Evolutionary conservation across 2,888 invertebrate genomes (phyloP), one percentile per base, ranked within the genome.

Genomic region (Ornithoptera alexandrae): DNA sequence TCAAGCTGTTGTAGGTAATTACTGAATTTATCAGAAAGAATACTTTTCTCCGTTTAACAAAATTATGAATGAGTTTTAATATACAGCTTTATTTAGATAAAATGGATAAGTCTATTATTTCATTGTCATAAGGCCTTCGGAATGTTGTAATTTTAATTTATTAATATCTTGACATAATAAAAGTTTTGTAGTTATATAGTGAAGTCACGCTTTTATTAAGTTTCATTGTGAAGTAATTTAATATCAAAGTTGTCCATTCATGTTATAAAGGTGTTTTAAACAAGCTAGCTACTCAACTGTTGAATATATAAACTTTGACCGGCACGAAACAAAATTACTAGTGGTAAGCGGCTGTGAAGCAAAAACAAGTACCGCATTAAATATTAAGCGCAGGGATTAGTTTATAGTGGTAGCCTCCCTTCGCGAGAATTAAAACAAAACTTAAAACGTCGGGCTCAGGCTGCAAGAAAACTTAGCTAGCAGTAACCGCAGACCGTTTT

Each of bases 401-500:
- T 76, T 78, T 75, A 72, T 76, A 74, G 72, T 74, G 78, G 78
- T 46, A 74, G 76, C 76, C 76, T 79, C 77, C 79, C 81, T 80
- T 77, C 76, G 73, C 75, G 75, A 80, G 81, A 78, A 80, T 83
- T 86, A 82, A 84, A 88, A 85, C 84, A 84, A 86, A 87, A 89
- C 86, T 88, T 84, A 86, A 88, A 87, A 85, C 82, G 81, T 76
- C 76, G 81, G 76, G 78, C 73, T 78, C 82, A 84, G 78, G 42
- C 83, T 80, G 77, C 79, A 86, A 86, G 87, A 87, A 89, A 88
- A 88, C 85, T 87, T 82, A 77, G 76, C 71, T 79, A 79, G 74
- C 81, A 83, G 81, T 84, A 85, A 83, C 89, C 89, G 82, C 88
- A 89, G 88, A 87, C 87, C 82, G 85, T 86, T 89, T 87, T 86